phyloP scores from a whole-genome alignment of 1,140 invertebrate species.

The Leucophenga varia region DNA sequence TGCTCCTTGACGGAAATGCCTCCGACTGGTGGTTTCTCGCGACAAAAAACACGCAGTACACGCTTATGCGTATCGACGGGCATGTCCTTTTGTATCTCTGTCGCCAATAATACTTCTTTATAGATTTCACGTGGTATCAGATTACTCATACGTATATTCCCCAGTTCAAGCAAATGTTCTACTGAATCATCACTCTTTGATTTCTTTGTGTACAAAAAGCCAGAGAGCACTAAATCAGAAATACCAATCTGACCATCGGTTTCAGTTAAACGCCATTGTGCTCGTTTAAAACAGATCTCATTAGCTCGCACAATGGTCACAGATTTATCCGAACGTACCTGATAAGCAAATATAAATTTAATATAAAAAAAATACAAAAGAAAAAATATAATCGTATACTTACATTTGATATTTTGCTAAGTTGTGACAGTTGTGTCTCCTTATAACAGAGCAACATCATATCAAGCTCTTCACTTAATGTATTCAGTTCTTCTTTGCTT shows the following conservation, averaged over 20 bases:
- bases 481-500: slow-evolving; percentile 85
- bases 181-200: slow-evolving; percentile 96
- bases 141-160: slow-evolving; percentile 94
- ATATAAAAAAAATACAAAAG: not conserved
- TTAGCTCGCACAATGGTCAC: slow-evolving; percentile 82
- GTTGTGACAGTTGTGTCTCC: slow-evolving; percentile 73
- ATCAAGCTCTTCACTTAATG: slow-evolving; percentile 88
- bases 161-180: slow-evolving; percentile 95
- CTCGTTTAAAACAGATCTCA: slow-evolving; percentile 98
- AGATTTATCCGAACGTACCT: slow-evolving; percentile 61
- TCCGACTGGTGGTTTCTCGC: slow-evolving; percentile 89
- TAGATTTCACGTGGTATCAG: slow-evolving; percentile 93
- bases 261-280: slow-evolving; percentile 97
- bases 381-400: slow-evolving; percentile 2
- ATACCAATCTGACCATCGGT: slow-evolving; percentile 96
- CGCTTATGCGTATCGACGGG: slow-evolving; percentile 80
- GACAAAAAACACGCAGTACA: slow-evolving; percentile 83
- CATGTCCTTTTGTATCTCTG: slow-evolving; percentile 85
- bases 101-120: slow-evolving; percentile 86
- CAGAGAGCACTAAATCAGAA: slow-evolving; percentile 91
- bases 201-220: slow-evolving; percentile 97
- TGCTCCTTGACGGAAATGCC: slow-evolving; percentile 98
- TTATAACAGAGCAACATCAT: slow-evolving; percentile 89
- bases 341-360: slow-evolving; percentile 31
- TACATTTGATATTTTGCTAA: slow-evolving; percentile 60